phyloP scores from a whole-genome alignment of 2,797 vertebrate genomes.

The Xiphorhynchus erythropygius region DNA sequence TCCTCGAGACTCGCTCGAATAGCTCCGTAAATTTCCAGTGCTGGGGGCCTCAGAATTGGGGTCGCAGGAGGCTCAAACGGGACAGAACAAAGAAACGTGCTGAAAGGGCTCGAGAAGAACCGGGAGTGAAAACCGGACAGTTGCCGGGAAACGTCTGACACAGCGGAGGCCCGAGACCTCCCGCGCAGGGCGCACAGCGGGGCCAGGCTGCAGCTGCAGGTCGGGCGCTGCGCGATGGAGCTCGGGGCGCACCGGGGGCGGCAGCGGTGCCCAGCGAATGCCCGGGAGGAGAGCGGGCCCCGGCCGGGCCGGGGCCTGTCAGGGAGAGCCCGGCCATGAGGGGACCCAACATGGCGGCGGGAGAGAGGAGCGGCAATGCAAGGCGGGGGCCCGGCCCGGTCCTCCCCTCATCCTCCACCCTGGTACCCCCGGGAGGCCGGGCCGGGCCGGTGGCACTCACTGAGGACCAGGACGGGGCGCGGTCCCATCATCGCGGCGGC shows the following conservation, averaged over 20 bases:
- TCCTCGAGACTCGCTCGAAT: background rate
- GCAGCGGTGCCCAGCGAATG: background rate
- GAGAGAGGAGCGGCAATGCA: accelerated
- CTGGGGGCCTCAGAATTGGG: background rate
- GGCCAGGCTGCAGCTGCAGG: background rate
- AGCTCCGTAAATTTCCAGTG: background rate
- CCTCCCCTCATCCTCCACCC: too few species aligned
- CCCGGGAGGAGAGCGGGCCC: accelerated
- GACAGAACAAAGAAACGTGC: background rate
- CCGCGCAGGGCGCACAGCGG: background rate
- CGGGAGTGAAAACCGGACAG: background rate
- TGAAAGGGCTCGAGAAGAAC: background rate
- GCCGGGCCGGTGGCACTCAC: background rate
- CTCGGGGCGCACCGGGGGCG: too few species aligned
- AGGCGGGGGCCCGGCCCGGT: too few species aligned
- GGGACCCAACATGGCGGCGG: background rate
- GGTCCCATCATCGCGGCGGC: slow-evolving; percentile 28
- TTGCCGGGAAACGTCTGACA: too few species aligned
- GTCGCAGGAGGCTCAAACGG: accelerated
- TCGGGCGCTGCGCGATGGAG: accelerated
- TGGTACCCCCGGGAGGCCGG: accelerated
- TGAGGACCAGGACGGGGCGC: slow-evolving; percentile 55
- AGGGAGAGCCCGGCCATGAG: background rate
- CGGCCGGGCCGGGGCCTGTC: accelerated
- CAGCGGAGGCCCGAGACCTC: background rate